A percentile compares a stretch with the other conserved stretches of the same genome.
Conservation (phyloP, 1,140 invertebrate genomes). For the Pogonus chalceus region DNA sequence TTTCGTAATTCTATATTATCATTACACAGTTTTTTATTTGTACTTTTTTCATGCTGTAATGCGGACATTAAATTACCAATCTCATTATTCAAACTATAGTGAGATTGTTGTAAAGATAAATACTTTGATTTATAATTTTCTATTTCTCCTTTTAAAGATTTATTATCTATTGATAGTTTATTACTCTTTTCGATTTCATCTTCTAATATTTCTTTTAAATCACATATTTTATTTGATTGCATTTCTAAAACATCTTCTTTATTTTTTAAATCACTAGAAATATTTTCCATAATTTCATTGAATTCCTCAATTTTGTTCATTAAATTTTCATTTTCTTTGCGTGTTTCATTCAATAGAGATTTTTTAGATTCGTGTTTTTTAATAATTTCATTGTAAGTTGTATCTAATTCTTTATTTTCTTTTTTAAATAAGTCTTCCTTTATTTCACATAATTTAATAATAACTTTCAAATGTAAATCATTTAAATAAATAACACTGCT, state of each 20-base stretch:
- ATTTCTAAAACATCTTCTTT: background rate
- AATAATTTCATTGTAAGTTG: no score
- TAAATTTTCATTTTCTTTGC: background rate
- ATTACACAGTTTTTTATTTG: background rate
- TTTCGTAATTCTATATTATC: background rate
- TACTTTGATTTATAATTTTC: background rate
- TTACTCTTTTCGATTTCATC: no score
- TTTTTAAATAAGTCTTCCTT: no score
- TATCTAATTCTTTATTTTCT: no score
- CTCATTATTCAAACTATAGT: no score
- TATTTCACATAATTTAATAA: no score
- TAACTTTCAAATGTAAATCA: no score
- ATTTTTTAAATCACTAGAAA: background rate
- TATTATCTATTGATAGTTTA: background rate
- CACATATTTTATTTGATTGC: background rate
- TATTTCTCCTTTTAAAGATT: background rate
- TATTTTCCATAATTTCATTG: background rate
- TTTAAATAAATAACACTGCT: no score
- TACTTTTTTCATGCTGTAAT: background rate
- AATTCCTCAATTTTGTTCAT: background rate
- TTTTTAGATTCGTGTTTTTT: no score
- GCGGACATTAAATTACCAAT: no score
- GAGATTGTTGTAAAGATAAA: no score
- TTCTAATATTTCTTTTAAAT: background rate
- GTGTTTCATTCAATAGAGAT: background rate